phyloP scores from a whole-genome alignment of 2,888 invertebrate genomes.

The Ectemnius continuus region DNA sequence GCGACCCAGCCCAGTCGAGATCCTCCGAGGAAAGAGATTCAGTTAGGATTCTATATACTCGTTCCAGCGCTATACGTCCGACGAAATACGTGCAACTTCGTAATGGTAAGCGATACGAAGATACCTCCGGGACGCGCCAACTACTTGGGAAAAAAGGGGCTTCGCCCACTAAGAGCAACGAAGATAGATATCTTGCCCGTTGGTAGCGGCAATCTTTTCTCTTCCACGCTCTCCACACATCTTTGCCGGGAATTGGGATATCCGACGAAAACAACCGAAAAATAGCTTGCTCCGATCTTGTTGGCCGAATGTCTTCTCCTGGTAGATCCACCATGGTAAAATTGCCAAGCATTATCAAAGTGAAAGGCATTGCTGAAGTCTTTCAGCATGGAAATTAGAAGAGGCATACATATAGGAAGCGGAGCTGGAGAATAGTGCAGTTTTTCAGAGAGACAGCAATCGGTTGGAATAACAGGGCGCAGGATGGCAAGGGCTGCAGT shows the following conservation, averaged over 20 bases:
- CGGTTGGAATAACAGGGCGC: slow-evolving; percentile 49
- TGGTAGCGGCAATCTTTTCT: too few relatives aligned
- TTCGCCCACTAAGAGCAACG: neutral
- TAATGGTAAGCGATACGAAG: slow-evolving; percentile 61
- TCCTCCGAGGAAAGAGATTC: slow-evolving; percentile 70
- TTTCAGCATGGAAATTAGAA: neutral
- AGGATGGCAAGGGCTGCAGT: slow-evolving; percentile 42
- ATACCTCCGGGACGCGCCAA: slow-evolving; percentile 50
- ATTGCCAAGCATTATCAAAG: neutral
- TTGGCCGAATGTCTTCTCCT: too few relatives aligned
- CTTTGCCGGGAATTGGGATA: too few relatives aligned
- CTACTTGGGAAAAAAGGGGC: neutral
- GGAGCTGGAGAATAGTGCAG: neutral
- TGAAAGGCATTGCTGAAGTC: neutral
- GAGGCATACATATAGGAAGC: too few relatives aligned
- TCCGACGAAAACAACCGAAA: too few relatives aligned
- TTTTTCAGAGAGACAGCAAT: neutral
- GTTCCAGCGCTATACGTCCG: slow-evolving; percentile 62
- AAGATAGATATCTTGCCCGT: too few relatives aligned
- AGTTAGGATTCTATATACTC: slow-evolving; percentile 73
- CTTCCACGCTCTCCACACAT: too few relatives aligned
- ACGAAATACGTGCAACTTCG: slow-evolving; percentile 63
- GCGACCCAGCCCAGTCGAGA: slow-evolving; percentile 58
- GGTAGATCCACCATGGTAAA: neutral
- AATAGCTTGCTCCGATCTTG: too few relatives aligned